Percentiles rank a stretch among this genome's conserved stretches.
These are phyloP conservation scores for Volucella bombylans DNA, from an alignment of 2,888 invertebrate species.

Conservation along the genomic window DNA sequence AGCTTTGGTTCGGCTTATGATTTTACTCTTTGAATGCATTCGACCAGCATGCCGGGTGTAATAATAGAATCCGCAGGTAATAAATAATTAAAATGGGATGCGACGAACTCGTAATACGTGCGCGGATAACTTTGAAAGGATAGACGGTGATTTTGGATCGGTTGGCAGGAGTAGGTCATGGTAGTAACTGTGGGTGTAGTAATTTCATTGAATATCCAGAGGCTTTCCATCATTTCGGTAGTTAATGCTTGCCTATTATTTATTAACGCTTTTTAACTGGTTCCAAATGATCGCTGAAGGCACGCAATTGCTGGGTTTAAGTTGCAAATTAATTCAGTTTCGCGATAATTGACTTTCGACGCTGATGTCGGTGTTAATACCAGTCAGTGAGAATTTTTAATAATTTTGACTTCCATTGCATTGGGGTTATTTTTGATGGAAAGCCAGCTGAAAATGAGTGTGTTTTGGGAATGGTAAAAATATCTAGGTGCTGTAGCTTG, in stretches of 20 bases:
- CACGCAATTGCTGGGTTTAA: not conserved
- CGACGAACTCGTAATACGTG: not conserved
- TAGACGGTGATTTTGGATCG: slow-evolving; percentile 21
- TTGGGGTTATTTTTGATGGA: too few species aligned
- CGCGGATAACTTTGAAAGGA: slow-evolving; percentile 9
- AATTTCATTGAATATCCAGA: slow-evolving; percentile 13
- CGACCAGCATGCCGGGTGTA: slow-evolving; percentile 3
- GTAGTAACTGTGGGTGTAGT: not conserved
- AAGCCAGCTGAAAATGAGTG: too few species aligned
- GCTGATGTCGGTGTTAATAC: not conserved
- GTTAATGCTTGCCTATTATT: not conserved
- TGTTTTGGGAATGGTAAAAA: too few species aligned
- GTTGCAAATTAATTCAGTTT: not conserved
- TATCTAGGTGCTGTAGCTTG: too few species aligned
- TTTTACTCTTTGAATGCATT: not conserved
- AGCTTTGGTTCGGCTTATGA: slow-evolving; percentile 3
- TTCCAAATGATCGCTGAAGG: not conserved
- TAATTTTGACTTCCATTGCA: not conserved
- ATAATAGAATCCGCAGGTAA: slow-evolving; percentile 63
- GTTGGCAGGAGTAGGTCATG: not conserved
- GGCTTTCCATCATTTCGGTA: not conserved
- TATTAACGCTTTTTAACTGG: not conserved
- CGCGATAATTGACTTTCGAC: not conserved
- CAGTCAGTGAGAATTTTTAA: not conserved
- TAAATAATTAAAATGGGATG: slow-evolving; percentile 60